Evolutionary conservation across 2,797 vertebrate species (phyloP).

Genomic region (Labeo calbasu): DNA sequence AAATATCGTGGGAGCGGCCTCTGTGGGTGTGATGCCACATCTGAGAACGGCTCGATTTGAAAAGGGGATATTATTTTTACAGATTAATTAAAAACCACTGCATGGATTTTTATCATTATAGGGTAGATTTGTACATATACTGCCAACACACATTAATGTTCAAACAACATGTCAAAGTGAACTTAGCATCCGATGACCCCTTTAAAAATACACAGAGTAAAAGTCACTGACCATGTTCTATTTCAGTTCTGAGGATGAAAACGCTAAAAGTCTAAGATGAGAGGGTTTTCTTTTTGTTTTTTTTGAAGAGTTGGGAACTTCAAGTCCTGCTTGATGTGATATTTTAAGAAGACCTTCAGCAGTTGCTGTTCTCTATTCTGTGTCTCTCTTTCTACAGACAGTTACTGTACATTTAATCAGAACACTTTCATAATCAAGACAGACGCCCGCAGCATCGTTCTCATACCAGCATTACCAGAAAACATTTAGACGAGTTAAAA

Average conservation of each 20-base stretch:
- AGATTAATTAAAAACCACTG: too few species aligned
- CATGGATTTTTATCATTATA: too few species aligned
- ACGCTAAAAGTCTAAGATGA: neutral
- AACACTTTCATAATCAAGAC: slow-evolving; percentile 14
- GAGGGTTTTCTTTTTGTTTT: neutral
- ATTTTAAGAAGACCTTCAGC: slow-evolving; percentile 45
- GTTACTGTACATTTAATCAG: neutral
- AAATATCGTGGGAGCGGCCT: too few species aligned
- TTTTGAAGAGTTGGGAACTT: slow-evolving; percentile 9
- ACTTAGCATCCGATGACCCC: too few species aligned
- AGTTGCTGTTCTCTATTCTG: neutral
- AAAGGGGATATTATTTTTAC: too few species aligned
- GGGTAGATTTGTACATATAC: too few species aligned
- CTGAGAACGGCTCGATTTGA: too few species aligned
- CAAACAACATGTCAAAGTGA: too few species aligned
- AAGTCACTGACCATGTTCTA: neutral
- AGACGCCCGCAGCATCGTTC: slow-evolving; percentile 14
- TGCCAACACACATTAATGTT: too few species aligned
- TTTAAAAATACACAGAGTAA: neutral
- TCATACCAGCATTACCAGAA: neutral
- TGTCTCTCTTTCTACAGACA: neutral
- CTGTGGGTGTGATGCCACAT: too few species aligned
- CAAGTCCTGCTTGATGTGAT: slow-evolving; percentile 24
- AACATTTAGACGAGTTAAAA: slow-evolving; percentile 20
- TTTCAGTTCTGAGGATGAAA: neutral